phyloP scores from a whole-genome alignment of 2,113 vertebrate genomes.

The Phalacrocorax carbo region DNA sequence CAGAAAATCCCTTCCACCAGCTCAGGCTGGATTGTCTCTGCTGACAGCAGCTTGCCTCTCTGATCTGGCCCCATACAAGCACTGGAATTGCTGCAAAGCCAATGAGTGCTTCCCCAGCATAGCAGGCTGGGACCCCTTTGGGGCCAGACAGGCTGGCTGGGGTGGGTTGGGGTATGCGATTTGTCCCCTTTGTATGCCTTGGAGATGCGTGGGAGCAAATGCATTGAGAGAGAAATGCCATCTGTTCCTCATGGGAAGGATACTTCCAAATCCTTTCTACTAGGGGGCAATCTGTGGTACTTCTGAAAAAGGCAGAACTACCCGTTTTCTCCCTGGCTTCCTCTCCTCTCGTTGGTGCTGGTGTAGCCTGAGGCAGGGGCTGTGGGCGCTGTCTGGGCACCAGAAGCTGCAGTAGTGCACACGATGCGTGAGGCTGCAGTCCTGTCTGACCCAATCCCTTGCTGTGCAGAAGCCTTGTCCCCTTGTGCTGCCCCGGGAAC shows the following conservation, averaged over 20 bases:
- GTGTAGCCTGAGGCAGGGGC: no score
- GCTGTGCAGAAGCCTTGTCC: not conserved
- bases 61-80: not conserved
- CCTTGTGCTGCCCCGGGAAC: not conserved
- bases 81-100: not conserved
- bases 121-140: not conserved
- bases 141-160: not conserved
- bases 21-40: fast-evolving
- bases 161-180: fast-evolving
- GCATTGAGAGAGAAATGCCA: not conserved
- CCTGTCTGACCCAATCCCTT: not conserved
- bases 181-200: not conserved
- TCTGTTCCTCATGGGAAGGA: not conserved
- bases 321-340: not conserved
- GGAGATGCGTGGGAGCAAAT: not conserved
- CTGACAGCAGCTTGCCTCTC: not conserved
- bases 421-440: fast-evolving
- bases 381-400: not conserved
- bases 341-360: not conserved
- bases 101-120: fast-evolving
- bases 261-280: not conserved
- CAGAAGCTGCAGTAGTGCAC: not conserved
- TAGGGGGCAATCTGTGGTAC: not conserved
- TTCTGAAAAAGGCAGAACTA: not conserved
- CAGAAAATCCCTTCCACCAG: not conserved